A percentile compares a stretch with the other conserved stretches of the same genome.
Conservation (phyloP, 2,113 vertebrate species). For the Catharus bicknelli region DNA sequence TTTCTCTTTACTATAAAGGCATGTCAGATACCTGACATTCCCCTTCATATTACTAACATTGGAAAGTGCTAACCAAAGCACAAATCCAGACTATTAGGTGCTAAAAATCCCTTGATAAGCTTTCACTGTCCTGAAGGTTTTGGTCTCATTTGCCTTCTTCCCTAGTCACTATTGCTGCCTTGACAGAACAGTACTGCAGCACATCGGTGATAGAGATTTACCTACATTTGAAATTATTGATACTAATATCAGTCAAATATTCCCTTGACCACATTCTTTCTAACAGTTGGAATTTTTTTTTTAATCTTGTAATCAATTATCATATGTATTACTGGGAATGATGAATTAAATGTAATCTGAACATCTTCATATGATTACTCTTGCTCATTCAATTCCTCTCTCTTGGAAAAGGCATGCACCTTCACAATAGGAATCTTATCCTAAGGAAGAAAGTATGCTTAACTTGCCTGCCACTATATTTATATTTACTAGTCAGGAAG, state of each 20-base stretch:
- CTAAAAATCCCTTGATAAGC: not conserved
- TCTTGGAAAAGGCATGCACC: not conserved
- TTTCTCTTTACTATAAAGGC: not conserved
- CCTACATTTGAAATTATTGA: not conserved
- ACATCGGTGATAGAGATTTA: not conserved
- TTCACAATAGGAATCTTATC: not conserved
- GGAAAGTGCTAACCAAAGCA: not conserved
- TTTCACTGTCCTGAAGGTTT: not conserved
- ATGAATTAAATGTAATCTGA: not conserved
- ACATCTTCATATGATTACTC: not conserved
- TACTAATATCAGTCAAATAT: not conserved
- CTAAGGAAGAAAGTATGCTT: not conserved
- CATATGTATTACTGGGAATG: accelerated
- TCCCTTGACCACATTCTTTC: not conserved
- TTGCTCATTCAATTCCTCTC: not conserved
- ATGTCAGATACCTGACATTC: not conserved
- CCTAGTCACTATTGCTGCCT: not conserved
- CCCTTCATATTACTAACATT: not conserved
- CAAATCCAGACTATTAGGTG: not conserved
- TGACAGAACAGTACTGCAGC: not conserved
- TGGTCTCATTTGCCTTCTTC: not conserved
- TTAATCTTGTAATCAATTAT: not conserved
- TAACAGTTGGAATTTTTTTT: not conserved
- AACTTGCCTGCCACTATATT: not conserved
- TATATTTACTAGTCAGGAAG: not conserved